A percentile compares a stretch with the other conserved stretches of the same genome.
Evolutionary conservation across 2,797 vertebrate genomes (phyloP).

Genomic region (Myotis myotis): DNA sequence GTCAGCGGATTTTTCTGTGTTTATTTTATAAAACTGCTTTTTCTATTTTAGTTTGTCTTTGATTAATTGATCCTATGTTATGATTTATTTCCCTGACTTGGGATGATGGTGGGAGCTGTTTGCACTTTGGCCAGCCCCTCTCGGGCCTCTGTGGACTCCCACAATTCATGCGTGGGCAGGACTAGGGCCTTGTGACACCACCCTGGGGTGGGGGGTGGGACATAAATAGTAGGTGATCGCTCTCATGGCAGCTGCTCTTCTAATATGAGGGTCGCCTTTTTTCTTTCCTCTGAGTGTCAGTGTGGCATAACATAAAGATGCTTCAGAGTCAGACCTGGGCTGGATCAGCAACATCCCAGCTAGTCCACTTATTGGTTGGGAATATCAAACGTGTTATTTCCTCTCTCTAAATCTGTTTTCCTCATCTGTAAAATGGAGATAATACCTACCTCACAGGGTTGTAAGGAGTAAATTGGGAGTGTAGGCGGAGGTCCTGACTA

Average conservation of each 20-base stretch:
- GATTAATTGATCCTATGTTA: slow-evolving; percentile 75
- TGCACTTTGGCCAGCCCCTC: slow-evolving; percentile 60
- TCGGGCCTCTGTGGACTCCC: not conserved
- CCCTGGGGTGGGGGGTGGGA: not conserved
- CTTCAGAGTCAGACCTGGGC: not conserved
- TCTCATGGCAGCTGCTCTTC: not conserved
- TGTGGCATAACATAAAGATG: not conserved
- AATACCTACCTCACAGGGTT: not conserved
- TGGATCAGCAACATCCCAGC: not conserved
- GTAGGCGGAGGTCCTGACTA: not conserved
- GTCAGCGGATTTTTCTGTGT: slow-evolving; percentile 59
- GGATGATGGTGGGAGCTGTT: slow-evolving; percentile 74
- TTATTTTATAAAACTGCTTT: slow-evolving; percentile 72
- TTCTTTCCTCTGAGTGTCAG: not conserved
- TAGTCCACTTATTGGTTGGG: not conserved
- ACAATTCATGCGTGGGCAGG: not conserved
- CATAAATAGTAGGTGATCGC: not conserved
- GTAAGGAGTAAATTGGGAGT: not conserved
- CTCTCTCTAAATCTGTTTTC: not conserved
- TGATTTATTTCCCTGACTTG: slow-evolving; percentile 74
- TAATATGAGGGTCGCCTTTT: not conserved
- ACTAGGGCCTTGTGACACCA: not conserved
- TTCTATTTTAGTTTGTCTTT: slow-evolving; percentile 76
- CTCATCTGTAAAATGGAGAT: not conserved
- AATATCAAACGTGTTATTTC: not conserved